These are phyloP conservation scores for Prolemur simus DNA, from an alignment of 2,113 vertebrate species.

Conservation along the genomic window DNA sequence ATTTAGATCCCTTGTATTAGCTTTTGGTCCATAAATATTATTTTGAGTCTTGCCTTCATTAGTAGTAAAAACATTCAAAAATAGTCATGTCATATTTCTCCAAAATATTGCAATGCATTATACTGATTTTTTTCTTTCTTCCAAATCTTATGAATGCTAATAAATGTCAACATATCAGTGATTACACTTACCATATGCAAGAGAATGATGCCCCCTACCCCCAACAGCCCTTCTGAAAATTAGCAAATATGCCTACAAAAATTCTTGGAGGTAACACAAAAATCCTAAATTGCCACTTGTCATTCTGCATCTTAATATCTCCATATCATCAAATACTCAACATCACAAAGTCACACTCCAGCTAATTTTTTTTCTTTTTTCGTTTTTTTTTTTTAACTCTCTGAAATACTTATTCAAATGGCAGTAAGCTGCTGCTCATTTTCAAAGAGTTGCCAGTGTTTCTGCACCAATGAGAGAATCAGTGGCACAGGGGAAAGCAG, in stretches of 20 bases:
- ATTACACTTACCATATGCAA: not conserved
- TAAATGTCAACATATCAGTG: not conserved
- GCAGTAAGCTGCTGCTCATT: not conserved
- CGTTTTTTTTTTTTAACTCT: not conserved
- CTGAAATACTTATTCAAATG: not conserved
- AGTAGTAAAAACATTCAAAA: constrained; percentile 36
- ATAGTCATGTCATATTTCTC: not conserved
- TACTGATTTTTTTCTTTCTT: constrained; percentile 11
- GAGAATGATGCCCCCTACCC: not conserved
- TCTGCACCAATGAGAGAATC: not conserved
- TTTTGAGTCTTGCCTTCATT: not conserved
- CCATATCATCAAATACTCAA: not conserved
- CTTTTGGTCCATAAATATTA: not conserved
- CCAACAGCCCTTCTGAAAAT: not conserved
- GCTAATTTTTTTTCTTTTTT: not conserved
- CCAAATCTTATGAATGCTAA: not conserved
- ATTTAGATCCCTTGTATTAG: not conserved
- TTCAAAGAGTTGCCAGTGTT: not conserved
- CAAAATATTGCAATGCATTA: constrained; percentile 14
- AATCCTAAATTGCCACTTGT: not conserved
- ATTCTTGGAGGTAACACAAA: not conserved
- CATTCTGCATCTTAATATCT: not conserved
- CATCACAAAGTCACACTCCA: not conserved
- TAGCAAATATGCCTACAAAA: not conserved
- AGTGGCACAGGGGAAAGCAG: not conserved